Percentiles rank a stretch among this genome's conserved stretches.
Evolutionary conservation across 1,140 invertebrate species (phyloP).

Genomic region (Hyphantria cunea): DNA sequence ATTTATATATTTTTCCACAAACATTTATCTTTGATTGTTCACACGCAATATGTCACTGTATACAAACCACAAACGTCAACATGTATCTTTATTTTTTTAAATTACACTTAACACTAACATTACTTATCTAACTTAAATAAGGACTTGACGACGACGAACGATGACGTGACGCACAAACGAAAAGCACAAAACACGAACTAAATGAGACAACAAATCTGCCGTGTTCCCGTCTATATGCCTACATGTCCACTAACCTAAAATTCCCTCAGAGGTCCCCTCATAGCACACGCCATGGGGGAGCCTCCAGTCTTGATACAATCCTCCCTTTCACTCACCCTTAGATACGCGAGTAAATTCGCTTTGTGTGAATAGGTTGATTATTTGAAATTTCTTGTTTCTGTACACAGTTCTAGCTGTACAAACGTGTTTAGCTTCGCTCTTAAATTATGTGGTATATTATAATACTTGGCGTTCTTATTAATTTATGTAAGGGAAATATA

Average conservation of each 20-base stretch:
- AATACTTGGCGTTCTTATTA: constrained; percentile 6
- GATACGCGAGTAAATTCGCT: constrained; percentile 71
- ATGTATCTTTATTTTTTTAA: constrained; percentile 1
- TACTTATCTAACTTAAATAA: constrained; percentile 38
- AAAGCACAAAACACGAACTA: constrained; percentile 80
- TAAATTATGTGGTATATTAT: constrained; percentile 18
- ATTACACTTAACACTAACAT: constrained; percentile 23
- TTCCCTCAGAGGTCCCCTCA: constrained; percentile 69
- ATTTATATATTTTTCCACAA: constrained; percentile 42
- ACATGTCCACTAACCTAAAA: constrained; percentile 83
- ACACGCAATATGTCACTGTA: constrained; percentile 28
- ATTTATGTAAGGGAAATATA: neutral
- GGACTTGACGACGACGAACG: constrained; percentile 71
- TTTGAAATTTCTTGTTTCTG: constrained; percentile 66
- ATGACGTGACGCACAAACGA: constrained; percentile 78
- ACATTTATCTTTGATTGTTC: constrained; percentile 30
- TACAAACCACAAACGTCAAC: constrained; percentile 13
- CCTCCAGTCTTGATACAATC: constrained; percentile 60
- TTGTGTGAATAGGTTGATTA: constrained; percentile 72
- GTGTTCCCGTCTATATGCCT: constrained; percentile 81
- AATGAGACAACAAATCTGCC: constrained; percentile 81
- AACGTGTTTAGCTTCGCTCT: constrained; percentile 6
- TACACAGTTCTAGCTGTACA: constrained; percentile 13
- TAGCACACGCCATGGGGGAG: constrained; percentile 72
- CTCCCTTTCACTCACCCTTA: constrained; percentile 76